A percentile compares a stretch with the other conserved stretches of the same genome.
These are phyloP conservation scores for Phalacrocorax pelagicus DNA, from an alignment of 2,113 vertebrate species.

Conservation along the genomic window DNA sequence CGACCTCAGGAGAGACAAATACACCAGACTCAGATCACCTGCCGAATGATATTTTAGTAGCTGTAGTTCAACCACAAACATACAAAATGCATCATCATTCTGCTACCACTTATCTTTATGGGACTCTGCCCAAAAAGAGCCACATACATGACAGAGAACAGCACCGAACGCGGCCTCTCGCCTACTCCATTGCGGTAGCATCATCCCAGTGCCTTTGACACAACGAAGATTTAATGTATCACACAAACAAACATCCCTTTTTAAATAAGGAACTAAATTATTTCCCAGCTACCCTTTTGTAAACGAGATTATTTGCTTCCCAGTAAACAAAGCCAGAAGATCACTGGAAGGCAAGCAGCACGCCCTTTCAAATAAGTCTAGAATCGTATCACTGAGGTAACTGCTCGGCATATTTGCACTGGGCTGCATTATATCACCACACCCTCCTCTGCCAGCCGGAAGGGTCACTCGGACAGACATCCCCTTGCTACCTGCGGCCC, in stretches of 20 bases:
- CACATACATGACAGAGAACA: not conserved
- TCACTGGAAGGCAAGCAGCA: not conserved
- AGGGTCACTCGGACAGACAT: not conserved
- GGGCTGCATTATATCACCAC: not conserved
- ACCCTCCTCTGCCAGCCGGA: not conserved
- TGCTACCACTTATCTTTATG: not conserved
- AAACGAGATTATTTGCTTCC: not conserved
- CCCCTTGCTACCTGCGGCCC: conserved; percentile 82
- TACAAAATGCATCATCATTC: not conserved
- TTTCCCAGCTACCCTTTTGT: not conserved
- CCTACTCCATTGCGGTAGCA: not conserved
- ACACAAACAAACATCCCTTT: not conserved
- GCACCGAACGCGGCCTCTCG: not conserved
- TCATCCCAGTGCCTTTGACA: not conserved
- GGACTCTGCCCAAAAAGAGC: not conserved
- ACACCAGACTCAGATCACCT: not conserved
- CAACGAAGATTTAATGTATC: not conserved
- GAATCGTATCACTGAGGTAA: not conserved
- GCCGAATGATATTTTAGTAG: not conserved
- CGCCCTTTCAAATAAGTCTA: not conserved
- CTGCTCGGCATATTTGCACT: not conserved
- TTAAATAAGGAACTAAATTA: not conserved
- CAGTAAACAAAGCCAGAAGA: not conserved
- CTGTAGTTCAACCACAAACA: not conserved
- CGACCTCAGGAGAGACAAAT: not conserved